Evolutionary conservation across 1,140 invertebrate species (phyloP).

Genomic region (Bombyx mandarina): DNA sequence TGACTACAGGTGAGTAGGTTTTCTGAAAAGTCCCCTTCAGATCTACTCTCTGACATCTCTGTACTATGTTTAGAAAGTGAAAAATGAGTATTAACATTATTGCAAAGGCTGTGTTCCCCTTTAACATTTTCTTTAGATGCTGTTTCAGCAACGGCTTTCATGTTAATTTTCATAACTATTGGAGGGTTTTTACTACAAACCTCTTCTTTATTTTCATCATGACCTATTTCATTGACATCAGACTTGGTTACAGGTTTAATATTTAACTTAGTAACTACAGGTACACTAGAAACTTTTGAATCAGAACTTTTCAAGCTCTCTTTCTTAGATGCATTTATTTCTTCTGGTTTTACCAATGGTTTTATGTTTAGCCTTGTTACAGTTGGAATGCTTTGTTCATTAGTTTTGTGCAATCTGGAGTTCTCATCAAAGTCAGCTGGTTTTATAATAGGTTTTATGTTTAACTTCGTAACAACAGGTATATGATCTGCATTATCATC

Average conservation of each 20-base stretch:
- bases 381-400: constrained; percentile 45
- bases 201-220: constrained; percentile 32
- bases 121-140: constrained; percentile 29
- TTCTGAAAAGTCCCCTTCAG: neutral
- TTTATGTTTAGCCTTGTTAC: constrained; percentile 58
- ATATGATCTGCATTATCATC: constrained; percentile 58
- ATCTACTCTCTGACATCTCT: neutral
- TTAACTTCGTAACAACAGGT: constrained; percentile 52
- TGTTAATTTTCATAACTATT: constrained; percentile 62
- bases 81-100: constrained; percentile 7
- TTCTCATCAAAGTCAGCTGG: constrained; percentile 32
- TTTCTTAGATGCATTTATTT: constrained; percentile 39
- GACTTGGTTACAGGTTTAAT: constrained; percentile 25
- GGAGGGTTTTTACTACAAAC: constrained; percentile 45
- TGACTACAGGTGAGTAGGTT: too few species aligned
- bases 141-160: constrained; percentile 40
- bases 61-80: neutral
- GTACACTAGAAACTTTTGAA: constrained; percentile 25
- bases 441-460: constrained; percentile 59
- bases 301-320: constrained; percentile 28
- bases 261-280: constrained; percentile 22
- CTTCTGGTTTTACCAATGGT: constrained; percentile 45
- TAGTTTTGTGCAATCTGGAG: constrained; percentile 25
- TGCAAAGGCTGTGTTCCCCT: constrained; percentile 3
- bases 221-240: constrained; percentile 20